Percentiles rank a stretch among this genome's conserved stretches.
These are phyloP conservation scores for Phthorimaea operculella DNA, from an alignment of 1,140 invertebrate genomes.

Conservation along the genomic window DNA sequence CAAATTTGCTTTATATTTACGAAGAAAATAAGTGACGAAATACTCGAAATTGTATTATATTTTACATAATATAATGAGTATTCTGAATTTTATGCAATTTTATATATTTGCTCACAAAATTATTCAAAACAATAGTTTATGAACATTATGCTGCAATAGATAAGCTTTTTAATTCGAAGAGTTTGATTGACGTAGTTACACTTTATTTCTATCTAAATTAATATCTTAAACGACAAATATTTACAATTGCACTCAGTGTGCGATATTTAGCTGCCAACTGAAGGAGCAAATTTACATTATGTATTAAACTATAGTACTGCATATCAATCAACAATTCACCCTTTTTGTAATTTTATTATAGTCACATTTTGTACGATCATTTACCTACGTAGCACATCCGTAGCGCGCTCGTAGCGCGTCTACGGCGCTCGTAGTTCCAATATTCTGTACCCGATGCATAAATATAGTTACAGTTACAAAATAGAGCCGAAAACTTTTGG, in stretches of 20 bases:
- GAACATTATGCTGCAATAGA: too few species aligned
- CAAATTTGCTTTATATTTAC: too few species aligned
- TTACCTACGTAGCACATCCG: neutral
- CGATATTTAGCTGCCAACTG: constrained; percentile 51
- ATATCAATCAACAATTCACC: constrained; percentile 35
- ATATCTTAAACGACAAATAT: constrained; percentile 51
- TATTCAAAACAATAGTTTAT: too few species aligned
- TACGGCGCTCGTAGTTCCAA: neutral
- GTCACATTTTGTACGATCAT: constrained; percentile 62
- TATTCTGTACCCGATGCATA: too few species aligned
- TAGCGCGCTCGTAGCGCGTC: neutral
- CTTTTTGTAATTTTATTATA: constrained; percentile 45
- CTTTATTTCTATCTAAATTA: constrained; percentile 44
- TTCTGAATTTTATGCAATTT: too few species aligned
- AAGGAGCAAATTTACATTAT: constrained; percentile 38
- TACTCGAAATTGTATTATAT: too few species aligned
- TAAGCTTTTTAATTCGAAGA: too few species aligned
- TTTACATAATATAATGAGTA: too few species aligned
- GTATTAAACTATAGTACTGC: constrained; percentile 18
- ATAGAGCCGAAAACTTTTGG: too few species aligned
- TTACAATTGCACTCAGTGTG: constrained; percentile 56
- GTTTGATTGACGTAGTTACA: neutral
- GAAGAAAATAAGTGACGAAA: too few species aligned
- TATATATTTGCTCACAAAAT: too few species aligned
- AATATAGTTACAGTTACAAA: too few species aligned